Conservation (phyloP, 2,113 vertebrate species). For the Lagopus leucura region DNA sequence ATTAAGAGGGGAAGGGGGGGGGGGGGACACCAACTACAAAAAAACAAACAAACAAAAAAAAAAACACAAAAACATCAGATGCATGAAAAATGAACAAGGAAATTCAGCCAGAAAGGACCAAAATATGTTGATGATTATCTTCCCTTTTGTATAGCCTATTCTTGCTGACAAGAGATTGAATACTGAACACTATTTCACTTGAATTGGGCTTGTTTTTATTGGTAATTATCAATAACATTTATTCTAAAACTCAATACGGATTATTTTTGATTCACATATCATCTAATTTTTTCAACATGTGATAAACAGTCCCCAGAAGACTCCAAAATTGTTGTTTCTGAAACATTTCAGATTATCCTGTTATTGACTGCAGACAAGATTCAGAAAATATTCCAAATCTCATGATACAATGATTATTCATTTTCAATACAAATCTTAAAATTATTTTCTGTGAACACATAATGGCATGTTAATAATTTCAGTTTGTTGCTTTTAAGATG, state of each 20-base stretch:
- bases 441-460: background rate
- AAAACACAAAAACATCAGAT: too few species aligned
- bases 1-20: background rate
- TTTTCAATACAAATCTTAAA: background rate
- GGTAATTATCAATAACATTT: background rate
- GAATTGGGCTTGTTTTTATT: background rate
- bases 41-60: too few species aligned
- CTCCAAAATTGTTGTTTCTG: background rate
- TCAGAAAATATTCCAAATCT: background rate
- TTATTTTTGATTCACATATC: background rate
- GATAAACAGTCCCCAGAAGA: background rate
- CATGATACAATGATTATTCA: background rate
- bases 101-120: background rate
- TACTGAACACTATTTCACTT: background rate
- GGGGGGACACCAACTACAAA: too few species aligned
- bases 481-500: background rate
- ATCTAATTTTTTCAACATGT: background rate
- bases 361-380: background rate
- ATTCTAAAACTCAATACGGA: accelerated
- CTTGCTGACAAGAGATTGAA: background rate
- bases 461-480: background rate
- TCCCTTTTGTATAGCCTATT: background rate
- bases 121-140: background rate
- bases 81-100: background rate
- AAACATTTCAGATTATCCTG: background rate